phyloP scores from a whole-genome alignment of 2,113 vertebrate genomes.

The Alethe diademata region DNA sequence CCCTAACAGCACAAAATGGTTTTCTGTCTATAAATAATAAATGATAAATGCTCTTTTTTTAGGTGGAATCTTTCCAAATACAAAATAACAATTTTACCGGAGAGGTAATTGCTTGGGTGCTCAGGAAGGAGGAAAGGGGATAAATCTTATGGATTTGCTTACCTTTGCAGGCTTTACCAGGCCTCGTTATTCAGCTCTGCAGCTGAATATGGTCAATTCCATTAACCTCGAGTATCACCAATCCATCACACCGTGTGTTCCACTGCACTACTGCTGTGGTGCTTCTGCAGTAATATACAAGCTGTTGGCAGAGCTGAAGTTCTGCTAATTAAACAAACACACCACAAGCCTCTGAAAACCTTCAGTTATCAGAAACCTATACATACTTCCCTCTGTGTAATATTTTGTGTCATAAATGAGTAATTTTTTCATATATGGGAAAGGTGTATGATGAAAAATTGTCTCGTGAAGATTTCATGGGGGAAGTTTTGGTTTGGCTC shows the following conservation, averaged over 20 bases:
- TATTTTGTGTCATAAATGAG: not conserved
- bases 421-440: not conserved
- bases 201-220: not conserved
- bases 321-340: not conserved
- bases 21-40: not conserved
- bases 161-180: not conserved
- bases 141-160: not conserved
- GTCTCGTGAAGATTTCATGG: not conserved
- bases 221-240: not conserved
- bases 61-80: not conserved
- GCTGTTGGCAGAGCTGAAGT: not conserved
- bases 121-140: not conserved
- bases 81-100: not conserved
- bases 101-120: not conserved
- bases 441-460: not conserved
- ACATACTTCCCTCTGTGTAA: not conserved
- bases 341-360: not conserved
- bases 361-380: not conserved
- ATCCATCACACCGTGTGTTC: not conserved
- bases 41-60: not conserved
- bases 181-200: not conserved
- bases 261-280: not conserved
- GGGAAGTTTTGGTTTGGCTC: not conserved
- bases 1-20: accelerated
- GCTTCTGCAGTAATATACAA: not conserved